Evolutionary conservation across 2,113 vertebrate species (phyloP), one percentile per base, ranked within the genome.

Genomic region (Regulus satrapa): DNA sequence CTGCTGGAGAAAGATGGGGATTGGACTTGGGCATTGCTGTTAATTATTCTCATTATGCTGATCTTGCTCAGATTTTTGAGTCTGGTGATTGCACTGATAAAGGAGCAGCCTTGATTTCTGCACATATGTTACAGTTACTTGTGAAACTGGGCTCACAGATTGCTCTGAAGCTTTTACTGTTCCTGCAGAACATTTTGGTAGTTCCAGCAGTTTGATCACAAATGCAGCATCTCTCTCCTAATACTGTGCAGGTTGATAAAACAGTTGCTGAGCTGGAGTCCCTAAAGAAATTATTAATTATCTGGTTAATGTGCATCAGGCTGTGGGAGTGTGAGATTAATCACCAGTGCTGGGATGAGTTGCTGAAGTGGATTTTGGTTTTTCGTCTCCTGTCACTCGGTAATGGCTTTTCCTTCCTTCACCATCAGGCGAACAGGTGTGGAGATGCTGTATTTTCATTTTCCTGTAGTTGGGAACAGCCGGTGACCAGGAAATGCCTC

Each of bases 251-350:
- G 98, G 97, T 98, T 99, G 98, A 98, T 99, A 98, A 98, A 99
- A 98, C 98, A 98, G 98, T 99, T 98, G 98, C 98, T 43, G 97
- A 98, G 97, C 98, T 97, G 95, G 98, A 98, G 97, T 99, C 98
- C 98, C 98, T 98, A 97, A 99, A 99, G 99, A 99, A 99, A 99
- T 99, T 99, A 99, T 99, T 99, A 99, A 99, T 99, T 99, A 99
- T 98, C 98, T 98, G 98, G 98, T 99, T 99, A 99, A 99, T 99
- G 99, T 98, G 98, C 98, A 98, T 98, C 98, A 98, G 98, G 98
- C 99, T 98, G 98, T 98, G 98, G 96, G 98, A 98, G 98, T 98
- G 98, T 97, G 98, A 99, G 99, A 99, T 99, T 99, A 99, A 99
- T 99, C 99, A 98, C 98, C 97, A 97, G 98, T 97, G 94, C 95